Base-by-base conservation (phyloP, 30 jellyfish, hydroid and myxozoan genomes). In the Sanderia malayensis region DNA sequence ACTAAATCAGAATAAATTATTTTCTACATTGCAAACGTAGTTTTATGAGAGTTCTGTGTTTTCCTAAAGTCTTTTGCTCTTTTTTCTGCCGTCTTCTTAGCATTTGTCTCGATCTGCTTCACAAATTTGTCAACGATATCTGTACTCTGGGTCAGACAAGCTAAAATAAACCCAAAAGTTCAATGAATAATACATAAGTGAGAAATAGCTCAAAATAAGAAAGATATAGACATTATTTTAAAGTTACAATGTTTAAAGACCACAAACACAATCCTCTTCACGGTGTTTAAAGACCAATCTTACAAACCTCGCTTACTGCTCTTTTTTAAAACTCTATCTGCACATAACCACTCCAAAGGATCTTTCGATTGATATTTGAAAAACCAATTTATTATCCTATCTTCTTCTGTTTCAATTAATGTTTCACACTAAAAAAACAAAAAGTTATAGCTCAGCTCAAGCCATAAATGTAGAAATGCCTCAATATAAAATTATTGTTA, bases 371-470 rank as follows among this genome's bases (percentile, higher is more conserved):
- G 84, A 8, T 60, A 66, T 69, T 80, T 61, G 58, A 80, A 80
- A 47, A 17, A 80, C 93, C 93, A 80, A n/a, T 59, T 69, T 8
- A 80, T 66, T 8, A 80, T 71, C 41, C 67, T 67, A n/a, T 69
- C 93, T 44, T 80, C 93, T 33, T 80, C 93, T 28, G 24, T 53
- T 46, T 67, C 79, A 4, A 80, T 32, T 13, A 80, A 58, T 1
- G 62, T 49, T 2, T 80, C 74, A 44, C 93, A 80, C 93, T 80
- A 46, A 46, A 57, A 34, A 13, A 74, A 34, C 13, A 11, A 17
- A 25, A 17, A 26, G 18, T 30, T 1, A 44, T 22, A 25, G 18
- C 55, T n/a, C n/a, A n/a, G n/a, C n/a, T n/a, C n/a, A n/a, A n/a
- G n/a, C n/a, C n/a, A n/a, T n/a, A n/a, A n/a, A n/a, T n/a, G n/a